phyloP scores from a whole-genome alignment of 2,797 vertebrate genomes.

The Petrocephalus sullivani region DNA sequence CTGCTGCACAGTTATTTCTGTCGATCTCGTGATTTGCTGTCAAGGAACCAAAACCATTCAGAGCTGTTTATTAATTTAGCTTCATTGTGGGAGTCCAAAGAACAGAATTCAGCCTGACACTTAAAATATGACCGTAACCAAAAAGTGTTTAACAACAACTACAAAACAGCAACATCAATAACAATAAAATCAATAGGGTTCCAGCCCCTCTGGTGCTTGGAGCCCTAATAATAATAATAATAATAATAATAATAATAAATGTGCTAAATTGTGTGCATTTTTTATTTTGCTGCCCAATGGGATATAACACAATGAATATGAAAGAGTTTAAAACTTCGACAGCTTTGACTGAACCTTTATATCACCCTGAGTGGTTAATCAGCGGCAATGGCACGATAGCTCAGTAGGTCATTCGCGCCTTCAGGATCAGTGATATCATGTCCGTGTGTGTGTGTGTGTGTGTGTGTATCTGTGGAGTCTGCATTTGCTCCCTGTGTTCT shows the following conservation, averaged over 20 bases:
- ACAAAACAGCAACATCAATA: background rate
- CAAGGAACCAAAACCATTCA: background rate
- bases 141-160: background rate
- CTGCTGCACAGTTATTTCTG: background rate
- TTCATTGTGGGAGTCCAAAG: background rate
- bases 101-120: background rate
- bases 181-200: background rate
- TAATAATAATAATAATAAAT: background rate
- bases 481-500: background rate
- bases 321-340: background rate
- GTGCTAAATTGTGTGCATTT: background rate
- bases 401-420: background rate
- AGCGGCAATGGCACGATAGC: no score
- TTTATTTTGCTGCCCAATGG: background rate
- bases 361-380: background rate
- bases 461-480: background rate
- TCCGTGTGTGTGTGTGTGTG: background rate
- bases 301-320: background rate
- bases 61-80: slow-evolving; percentile 8
- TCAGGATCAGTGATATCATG: background rate
- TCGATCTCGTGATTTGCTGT: background rate
- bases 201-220: background rate
- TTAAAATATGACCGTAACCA: background rate
- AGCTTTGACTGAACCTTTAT: background rate
- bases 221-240: background rate